Evolutionary conservation across 2,113 vertebrate species (phyloP).

Genomic region (Gymnarchus niloticus): DNA sequence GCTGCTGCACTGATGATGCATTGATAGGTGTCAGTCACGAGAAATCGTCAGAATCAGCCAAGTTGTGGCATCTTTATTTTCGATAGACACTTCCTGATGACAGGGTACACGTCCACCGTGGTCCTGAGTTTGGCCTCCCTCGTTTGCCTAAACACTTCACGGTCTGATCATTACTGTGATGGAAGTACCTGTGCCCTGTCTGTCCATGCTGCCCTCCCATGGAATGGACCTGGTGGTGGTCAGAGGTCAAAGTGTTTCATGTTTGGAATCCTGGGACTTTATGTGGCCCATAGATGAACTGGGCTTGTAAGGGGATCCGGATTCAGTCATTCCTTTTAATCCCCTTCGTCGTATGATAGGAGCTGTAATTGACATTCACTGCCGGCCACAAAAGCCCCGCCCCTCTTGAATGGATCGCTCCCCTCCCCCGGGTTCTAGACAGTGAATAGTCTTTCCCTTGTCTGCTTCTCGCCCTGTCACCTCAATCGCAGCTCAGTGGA

Average conservation of each 20-base stretch:
- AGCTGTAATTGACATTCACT: conserved; percentile 11
- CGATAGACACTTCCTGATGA: background rate
- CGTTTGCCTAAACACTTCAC: background rate
- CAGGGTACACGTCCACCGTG: background rate
- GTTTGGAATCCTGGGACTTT: background rate
- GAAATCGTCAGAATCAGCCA: background rate
- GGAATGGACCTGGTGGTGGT: background rate
- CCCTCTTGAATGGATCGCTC: background rate
- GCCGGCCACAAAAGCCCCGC: background rate
- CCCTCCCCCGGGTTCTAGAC: background rate
- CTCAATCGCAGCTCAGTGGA: background rate
- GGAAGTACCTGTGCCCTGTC: background rate
- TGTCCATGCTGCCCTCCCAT: background rate
- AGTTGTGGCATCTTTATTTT: background rate
- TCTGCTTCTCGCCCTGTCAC: background rate
- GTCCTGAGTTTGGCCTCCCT: background rate
- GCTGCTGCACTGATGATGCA: background rate
- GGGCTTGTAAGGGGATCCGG: background rate
- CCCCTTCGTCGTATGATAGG: background rate
- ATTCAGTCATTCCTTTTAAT: background rate
- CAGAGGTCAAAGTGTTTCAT: background rate
- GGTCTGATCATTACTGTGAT: background rate
- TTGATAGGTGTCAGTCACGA: background rate
- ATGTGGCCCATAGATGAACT: background rate
- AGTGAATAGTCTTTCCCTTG: background rate